A percentile compares a stretch with the other conserved stretches of the same genome.
phyloP scores from a whole-genome alignment of 2,113 vertebrate species.

The Nibea albiflora region DNA sequence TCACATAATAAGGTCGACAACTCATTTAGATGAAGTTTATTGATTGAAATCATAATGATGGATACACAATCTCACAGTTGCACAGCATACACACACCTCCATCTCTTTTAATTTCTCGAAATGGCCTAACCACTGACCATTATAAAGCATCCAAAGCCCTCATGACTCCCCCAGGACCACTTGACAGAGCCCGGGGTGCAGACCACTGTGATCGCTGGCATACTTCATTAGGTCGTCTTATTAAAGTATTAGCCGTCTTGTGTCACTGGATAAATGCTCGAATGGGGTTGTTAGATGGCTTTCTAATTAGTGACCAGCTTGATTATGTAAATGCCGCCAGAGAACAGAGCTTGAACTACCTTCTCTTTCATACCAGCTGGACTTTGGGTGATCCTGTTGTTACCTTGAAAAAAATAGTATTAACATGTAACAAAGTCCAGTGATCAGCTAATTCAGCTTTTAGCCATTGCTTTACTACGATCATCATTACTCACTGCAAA shows the following conservation, averaged over 20 bases:
- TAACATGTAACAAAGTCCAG: constrained; percentile 14
- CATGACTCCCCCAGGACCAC: constrained; percentile 19
- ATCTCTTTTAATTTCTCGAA: constrained; percentile 22
- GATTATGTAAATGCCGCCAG: constrained; percentile 46
- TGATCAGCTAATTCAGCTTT: constrained; percentile 7
- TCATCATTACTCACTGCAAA: constrained; percentile 3
- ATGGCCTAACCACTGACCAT: constrained; percentile 26
- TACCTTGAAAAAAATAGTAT: neutral
- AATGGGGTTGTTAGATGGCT: constrained; percentile 42
- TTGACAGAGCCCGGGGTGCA: constrained; percentile 17
- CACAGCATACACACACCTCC: neutral
- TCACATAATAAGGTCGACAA: constrained; percentile 25
- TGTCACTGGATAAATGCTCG: constrained; percentile 37
- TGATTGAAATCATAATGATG: constrained; percentile 26
- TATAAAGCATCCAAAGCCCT: constrained; percentile 12
- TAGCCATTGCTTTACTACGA: neutral
- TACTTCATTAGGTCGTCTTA: constrained; percentile 61
- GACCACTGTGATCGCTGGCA: constrained; percentile 41
- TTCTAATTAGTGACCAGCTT: constrained; percentile 46
- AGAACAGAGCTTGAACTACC: constrained; percentile 24
- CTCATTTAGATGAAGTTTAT: constrained; percentile 32
- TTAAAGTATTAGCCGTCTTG: constrained; percentile 64
- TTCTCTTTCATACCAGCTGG: constrained; percentile 26
- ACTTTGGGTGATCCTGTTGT: constrained; percentile 40
- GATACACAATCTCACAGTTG: neutral